phyloP scores from a whole-genome alignment of 2,113 vertebrate genomes.

The Oncorhynchus gorbuscha region DNA sequence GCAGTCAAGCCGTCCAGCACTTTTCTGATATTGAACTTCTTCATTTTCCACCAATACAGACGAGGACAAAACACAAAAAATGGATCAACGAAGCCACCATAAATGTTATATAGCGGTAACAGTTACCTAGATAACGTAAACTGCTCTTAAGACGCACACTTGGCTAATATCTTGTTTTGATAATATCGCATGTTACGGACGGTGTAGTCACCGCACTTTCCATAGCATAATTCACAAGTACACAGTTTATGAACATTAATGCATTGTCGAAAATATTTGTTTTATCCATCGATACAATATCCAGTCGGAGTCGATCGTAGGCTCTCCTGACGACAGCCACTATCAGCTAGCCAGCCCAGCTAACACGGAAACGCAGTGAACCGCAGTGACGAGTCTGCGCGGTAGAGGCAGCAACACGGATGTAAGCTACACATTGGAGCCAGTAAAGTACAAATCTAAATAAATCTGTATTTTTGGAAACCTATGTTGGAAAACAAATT shows the following conservation, averaged over 20 bases:
- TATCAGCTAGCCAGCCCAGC: conserved; percentile 55
- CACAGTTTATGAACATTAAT: conserved; percentile 28
- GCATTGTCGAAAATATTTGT: conserved; percentile 12
- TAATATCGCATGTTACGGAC: conserved; percentile 69
- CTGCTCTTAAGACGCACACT: conserved; percentile 62
- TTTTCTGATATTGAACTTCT: conserved; percentile 99
- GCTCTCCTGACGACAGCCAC: conserved; percentile 36
- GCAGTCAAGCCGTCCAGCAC: conserved; percentile 94
- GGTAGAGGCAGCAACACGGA: conserved; percentile 19
- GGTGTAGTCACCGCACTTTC: conserved; percentile 55
- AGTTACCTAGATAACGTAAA: conserved; percentile 32
- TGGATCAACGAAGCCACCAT: conserved; percentile 53
- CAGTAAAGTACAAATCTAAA: no score
- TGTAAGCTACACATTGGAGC: conserved; percentile 6
- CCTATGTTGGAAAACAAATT: no score
- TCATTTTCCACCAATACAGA: conserved; percentile 76
- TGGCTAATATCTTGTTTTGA: conserved; percentile 47
- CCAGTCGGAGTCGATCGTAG: conserved; percentile 42
- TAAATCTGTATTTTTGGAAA: no score
- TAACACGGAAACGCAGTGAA: conserved; percentile 71
- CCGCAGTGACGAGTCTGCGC: conserved; percentile 39
- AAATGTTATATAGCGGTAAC: conserved; percentile 36
- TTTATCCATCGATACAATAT: conserved; percentile 56
- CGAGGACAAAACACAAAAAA: conserved; percentile 13
- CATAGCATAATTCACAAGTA: conserved; percentile 31